Evolutionary conservation across 2,888 invertebrate species (phyloP).

Genomic region (Carabus problematicus): DNA sequence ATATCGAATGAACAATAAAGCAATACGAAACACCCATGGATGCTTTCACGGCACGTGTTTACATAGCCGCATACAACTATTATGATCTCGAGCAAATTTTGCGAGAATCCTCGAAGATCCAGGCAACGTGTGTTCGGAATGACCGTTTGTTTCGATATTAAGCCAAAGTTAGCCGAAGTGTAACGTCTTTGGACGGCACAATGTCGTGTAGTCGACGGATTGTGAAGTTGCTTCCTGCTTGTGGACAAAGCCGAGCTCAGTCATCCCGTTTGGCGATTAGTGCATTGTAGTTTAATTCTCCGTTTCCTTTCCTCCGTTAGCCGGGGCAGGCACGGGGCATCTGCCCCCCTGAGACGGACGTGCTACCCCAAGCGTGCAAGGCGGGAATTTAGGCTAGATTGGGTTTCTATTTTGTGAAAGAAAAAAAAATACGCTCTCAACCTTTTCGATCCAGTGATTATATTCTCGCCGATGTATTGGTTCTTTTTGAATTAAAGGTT

Average conservation of each 20-base stretch:
- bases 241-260: slow-evolving; percentile 19
- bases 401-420: neutral
- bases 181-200: neutral
- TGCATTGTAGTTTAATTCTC: slow-evolving; percentile 26
- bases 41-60: slow-evolving; percentile 8
- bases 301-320: slow-evolving; percentile 12
- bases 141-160: neutral
- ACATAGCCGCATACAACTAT: neutral
- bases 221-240: slow-evolving; percentile 36
- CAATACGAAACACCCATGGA: slow-evolving; percentile 10
- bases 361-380: neutral
- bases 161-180: neutral
- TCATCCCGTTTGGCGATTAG: slow-evolving; percentile 19
- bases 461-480: neutral
- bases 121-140: slow-evolving; percentile 5
- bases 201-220: slow-evolving; percentile 13
- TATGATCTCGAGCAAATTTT: slow-evolving; percentile 11
- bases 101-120: slow-evolving; percentile 13
- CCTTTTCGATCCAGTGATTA: slow-evolving; percentile 1
- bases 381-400: slow-evolving; percentile 1
- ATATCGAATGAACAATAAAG: slow-evolving; percentile 18
- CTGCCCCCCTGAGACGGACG: neutral
- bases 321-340: slow-evolving; percentile 4
- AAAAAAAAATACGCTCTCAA: slow-evolving; percentile 3
- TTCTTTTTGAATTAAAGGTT: too few relatives aligned